Percentiles rank a stretch among this genome's conserved stretches.
phyloP scores from a whole-genome alignment of 2,113 vertebrate species.

The Ammospiza nelsoni region DNA sequence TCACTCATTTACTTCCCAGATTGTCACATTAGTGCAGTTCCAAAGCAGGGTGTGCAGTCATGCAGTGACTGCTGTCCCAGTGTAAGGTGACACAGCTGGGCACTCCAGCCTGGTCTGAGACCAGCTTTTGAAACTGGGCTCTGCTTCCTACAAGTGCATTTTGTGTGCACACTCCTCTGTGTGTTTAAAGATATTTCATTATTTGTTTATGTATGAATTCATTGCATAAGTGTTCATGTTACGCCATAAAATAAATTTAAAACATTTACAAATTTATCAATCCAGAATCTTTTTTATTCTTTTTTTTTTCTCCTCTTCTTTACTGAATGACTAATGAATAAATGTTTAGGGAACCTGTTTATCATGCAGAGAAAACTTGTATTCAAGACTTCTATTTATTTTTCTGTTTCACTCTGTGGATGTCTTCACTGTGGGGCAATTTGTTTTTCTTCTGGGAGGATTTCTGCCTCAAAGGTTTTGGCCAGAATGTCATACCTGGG shows the following conservation, averaged over 20 bases:
- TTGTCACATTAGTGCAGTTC: background rate
- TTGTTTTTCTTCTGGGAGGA: background rate
- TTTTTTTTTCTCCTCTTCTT: background rate
- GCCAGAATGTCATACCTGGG: background rate
- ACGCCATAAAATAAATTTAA: background rate
- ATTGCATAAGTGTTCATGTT: background rate
- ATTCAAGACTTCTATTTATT: background rate
- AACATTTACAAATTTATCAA: background rate
- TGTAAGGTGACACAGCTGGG: background rate
- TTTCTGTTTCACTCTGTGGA: background rate
- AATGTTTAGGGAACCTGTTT: background rate
- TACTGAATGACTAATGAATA: background rate
- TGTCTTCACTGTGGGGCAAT: background rate
- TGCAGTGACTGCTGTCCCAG: background rate
- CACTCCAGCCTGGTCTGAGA: rapidly evolving
- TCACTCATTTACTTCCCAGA: background rate
- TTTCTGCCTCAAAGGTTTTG: background rate
- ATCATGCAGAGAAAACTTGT: background rate
- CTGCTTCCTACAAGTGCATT: background rate
- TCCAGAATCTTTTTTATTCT: background rate
- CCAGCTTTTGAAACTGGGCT: background rate
- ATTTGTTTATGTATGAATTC: background rate
- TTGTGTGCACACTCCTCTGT: background rate
- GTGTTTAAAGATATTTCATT: background rate
- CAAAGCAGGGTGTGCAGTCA: background rate